Conservation (phyloP, 2,113 vertebrate species). For the Mobula hypostoma region DNA sequence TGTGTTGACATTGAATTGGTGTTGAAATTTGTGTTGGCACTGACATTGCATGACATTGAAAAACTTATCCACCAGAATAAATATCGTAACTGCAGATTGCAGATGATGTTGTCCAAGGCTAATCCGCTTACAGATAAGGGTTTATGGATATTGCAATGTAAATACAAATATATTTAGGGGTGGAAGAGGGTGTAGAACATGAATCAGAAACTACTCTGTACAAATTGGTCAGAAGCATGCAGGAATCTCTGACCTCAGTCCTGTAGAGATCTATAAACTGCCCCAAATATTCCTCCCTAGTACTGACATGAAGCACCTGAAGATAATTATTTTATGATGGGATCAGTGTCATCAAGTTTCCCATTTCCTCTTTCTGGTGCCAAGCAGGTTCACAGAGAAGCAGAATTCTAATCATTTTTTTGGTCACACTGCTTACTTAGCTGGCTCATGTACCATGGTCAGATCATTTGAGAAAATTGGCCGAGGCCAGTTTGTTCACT, state of each 20-base stretch:
- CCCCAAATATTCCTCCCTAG: not conserved
- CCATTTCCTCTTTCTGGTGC: not conserved
- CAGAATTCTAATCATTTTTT: not conserved
- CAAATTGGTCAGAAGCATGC: not conserved
- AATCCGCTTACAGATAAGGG: constrained; percentile 8
- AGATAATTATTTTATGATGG: not conserved
- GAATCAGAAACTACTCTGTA: not conserved
- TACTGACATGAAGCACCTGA: not conserved
- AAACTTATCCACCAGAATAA: not conserved
- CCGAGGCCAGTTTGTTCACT: not conserved
- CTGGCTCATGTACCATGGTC: not conserved
- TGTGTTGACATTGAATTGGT: not conserved
- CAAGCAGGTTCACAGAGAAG: not conserved
- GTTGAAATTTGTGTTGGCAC: no score
- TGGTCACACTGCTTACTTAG: not conserved
- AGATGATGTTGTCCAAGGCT: not conserved
- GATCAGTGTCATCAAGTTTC: not conserved
- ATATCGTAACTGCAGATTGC: not conserved
- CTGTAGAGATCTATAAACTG: not conserved
- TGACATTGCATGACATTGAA: not conserved
- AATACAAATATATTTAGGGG: not conserved
- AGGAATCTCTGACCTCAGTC: not conserved
- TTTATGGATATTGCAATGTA: not conserved
- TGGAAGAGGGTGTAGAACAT: not conserved
- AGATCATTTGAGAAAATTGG: not conserved